Evolutionary conservation across 2,888 invertebrate genomes (phyloP).

Genomic region (Rhagophthalmus giganteus): DNA sequence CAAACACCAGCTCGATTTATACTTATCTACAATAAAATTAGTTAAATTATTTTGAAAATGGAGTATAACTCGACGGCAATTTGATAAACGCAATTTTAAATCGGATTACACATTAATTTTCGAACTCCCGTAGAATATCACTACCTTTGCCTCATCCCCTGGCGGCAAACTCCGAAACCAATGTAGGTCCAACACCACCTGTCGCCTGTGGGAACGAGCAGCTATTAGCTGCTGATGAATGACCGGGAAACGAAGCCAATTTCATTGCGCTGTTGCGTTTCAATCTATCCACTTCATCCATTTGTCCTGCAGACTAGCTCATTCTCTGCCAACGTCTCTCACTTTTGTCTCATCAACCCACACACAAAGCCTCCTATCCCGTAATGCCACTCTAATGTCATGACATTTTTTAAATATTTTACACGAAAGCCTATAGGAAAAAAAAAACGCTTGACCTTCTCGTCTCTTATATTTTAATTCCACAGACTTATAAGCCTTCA

Average conservation of each 20-base stretch:
- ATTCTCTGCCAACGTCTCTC: conserved; percentile 8
- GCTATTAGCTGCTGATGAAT: conserved; percentile 53
- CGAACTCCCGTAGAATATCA: no score
- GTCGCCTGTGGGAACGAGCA: conserved; percentile 48
- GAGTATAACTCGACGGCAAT: no score
- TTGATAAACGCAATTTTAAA: no score
- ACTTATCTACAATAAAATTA: no score
- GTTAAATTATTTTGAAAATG: no score
- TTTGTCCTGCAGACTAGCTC: conserved; percentile 28
- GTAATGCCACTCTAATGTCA: conserved; percentile 40
- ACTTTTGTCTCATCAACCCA: conserved; percentile 14
- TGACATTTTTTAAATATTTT: conserved; percentile 34
- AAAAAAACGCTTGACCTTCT: no score
- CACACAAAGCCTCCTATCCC: conserved; percentile 11
- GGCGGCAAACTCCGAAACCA: conserved; percentile 13
- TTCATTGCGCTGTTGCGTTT: conserved; percentile 50
- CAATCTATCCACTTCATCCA: conserved; percentile 38
- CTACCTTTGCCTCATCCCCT: conserved; percentile 12
- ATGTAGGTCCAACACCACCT: conserved; percentile 42
- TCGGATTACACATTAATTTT: no score
- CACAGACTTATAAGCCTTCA: no score
- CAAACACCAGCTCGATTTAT: no score
- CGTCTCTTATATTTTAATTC: no score
- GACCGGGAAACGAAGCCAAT: conserved; percentile 53
- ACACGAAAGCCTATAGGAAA: neutral